These are phyloP conservation scores for Hirtodrosophila alboralis DNA, from an alignment of 2,888 invertebrate genomes.

Conservation along the genomic window DNA sequence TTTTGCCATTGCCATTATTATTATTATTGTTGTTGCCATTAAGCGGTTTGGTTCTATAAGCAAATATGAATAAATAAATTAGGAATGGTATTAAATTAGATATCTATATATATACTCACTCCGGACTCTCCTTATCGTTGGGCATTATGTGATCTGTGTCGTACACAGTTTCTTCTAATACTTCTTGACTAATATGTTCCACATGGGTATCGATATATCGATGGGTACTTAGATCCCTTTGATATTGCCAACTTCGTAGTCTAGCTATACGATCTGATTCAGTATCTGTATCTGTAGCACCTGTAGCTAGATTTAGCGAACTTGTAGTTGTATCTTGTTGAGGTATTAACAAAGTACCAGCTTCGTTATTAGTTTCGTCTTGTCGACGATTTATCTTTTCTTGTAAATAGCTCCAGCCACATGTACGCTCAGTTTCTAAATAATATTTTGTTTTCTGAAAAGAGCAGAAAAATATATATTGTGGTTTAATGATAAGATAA, in stretches of 20 bases:
- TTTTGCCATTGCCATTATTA: slow-evolving; percentile 40
- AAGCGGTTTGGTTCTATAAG: slow-evolving; percentile 75
- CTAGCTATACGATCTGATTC: slow-evolving; percentile 9
- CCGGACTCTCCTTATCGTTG: slow-evolving; percentile 64
- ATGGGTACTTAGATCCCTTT: slow-evolving; percentile 53
- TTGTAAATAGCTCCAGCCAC: slow-evolving; percentile 69
- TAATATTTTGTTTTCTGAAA: slow-evolving; percentile 66
- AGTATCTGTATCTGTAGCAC: slow-evolving; percentile 17
- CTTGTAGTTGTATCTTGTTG: slow-evolving; percentile 6
- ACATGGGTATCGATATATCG: slow-evolving; percentile 74
- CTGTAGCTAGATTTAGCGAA: slow-evolving; percentile 23
- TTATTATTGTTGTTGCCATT: slow-evolving; percentile 55
- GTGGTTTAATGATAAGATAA: slow-evolving; percentile 7
- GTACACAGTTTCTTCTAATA: slow-evolving; percentile 8
- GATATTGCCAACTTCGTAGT: slow-evolving; percentile 41
- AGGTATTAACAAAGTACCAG: slow-evolving; percentile 56
- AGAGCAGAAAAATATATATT: background rate
- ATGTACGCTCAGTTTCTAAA: slow-evolving; percentile 67
- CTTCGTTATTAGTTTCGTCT: slow-evolving; percentile 45
- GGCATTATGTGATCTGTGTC: slow-evolving; percentile 61
- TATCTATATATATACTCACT: slow-evolving; percentile 63
- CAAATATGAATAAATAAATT: background rate
- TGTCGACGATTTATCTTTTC: slow-evolving; percentile 34
- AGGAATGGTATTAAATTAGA: slow-evolving; percentile 15
- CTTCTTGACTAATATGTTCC: slow-evolving; percentile 38